A percentile compares a stretch with the other conserved stretches of the same genome.
These are phyloP conservation scores for Cheilinus undulatus DNA, from an alignment of 2,113 vertebrate genomes.

Conservation along the genomic window DNA sequence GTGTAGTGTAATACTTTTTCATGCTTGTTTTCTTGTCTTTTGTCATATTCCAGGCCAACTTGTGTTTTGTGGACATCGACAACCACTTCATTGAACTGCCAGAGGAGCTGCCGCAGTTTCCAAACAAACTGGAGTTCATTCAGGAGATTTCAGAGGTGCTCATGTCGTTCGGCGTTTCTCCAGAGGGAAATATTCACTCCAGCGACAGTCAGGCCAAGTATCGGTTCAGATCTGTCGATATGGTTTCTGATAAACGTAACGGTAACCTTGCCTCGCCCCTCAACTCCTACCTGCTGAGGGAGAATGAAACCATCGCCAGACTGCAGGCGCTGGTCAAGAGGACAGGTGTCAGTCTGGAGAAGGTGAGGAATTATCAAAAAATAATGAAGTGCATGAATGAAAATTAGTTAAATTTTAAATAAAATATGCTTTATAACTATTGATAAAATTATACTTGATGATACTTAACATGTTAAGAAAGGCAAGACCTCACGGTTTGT, in stretches of 20 bases:
- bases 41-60: constrained; percentile 87
- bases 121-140: constrained; percentile 97
- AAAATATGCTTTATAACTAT: too few relatives aligned
- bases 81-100: constrained; percentile 98
- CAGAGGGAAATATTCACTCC: constrained; percentile 91
- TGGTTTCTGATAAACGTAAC: constrained; percentile 95
- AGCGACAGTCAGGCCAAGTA: constrained; percentile 89
- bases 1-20: too few relatives aligned
- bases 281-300: constrained; percentile 93
- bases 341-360: constrained; percentile 95
- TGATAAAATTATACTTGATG: too few relatives aligned
- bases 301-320: constrained; percentile 95
- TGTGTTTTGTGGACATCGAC: constrained; percentile 99
- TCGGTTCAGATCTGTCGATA: constrained; percentile 87
- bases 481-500: too few relatives aligned
- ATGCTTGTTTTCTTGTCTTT: background rate
- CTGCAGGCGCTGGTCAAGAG: constrained; percentile 97
- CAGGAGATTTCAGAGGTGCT: constrained; percentile 98
- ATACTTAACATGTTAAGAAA: too few relatives aligned
- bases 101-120: constrained; percentile 97
- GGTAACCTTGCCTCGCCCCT: constrained; percentile 94
- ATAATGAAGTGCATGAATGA: background rate
- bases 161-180: constrained; percentile 92
- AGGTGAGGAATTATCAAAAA: constrained; percentile 81
- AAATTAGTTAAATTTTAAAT: background rate